A percentile compares a stretch with the other conserved stretches of the same genome.
Conservation (phyloP, 2,113 vertebrate species). For the Eulacestoma nigropectus region DNA sequence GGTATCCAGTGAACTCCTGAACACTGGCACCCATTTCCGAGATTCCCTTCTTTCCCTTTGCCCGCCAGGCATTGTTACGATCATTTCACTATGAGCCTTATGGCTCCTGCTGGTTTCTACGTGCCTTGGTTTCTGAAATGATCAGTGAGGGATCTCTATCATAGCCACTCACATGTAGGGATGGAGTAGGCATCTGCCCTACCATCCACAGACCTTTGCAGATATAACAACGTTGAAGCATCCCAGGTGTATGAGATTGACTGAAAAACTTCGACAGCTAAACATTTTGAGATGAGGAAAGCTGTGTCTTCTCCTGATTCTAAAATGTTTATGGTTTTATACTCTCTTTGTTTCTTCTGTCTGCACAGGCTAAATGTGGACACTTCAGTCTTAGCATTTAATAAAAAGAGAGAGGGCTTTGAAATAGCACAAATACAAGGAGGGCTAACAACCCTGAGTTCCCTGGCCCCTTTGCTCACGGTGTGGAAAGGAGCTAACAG, state of each 20-base stretch:
- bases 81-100: background rate
- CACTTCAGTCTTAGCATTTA: background rate
- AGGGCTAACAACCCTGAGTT: background rate
- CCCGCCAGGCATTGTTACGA: accelerated
- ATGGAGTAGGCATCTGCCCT: background rate
- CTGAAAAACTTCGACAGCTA: background rate
- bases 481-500: background rate
- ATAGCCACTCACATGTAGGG: background rate
- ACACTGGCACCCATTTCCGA: background rate
- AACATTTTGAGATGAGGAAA: background rate
- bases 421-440: background rate
- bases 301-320: background rate
- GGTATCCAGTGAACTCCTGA: background rate
- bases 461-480: background rate
- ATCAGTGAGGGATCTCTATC: background rate
- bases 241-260: background rate
- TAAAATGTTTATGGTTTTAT: background rate
- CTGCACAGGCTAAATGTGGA: background rate
- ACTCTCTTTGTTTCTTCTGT: background rate
- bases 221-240: background rate
- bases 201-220: background rate
- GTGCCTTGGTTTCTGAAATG: background rate
- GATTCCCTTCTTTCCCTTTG: background rate
- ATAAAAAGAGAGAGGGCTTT: background rate
- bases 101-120: background rate